These are phyloP conservation scores for Trigoniulus corallinus DNA, from an alignment of 1,140 invertebrate genomes.

Conservation along the genomic window DNA sequence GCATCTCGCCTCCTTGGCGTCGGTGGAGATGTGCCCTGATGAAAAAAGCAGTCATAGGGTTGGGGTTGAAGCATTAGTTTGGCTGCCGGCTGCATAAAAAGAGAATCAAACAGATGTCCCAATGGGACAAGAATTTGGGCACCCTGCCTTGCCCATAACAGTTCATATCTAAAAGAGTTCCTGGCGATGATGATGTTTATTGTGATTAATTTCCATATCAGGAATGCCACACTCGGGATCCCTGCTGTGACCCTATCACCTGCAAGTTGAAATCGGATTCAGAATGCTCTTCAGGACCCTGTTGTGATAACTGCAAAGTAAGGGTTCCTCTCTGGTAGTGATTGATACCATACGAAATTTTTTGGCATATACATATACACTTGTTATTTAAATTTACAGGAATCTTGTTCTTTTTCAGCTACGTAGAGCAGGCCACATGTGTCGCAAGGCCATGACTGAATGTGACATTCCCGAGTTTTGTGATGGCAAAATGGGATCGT, in stretches of 20 bases:
- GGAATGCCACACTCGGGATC: slow-evolving; percentile 66
- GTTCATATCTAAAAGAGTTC: no score
- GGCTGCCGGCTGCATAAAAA: no score
- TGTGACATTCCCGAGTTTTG: slow-evolving; percentile 90
- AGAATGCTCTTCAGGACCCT: slow-evolving; percentile 77
- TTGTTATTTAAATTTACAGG: neutral
- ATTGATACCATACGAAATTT: neutral
- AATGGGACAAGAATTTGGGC: no score
- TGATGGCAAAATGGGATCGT: slow-evolving; percentile 64
- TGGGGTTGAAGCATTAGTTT: no score
- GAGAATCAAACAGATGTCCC: no score
- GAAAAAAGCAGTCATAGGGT: no score
- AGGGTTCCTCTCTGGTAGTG: slow-evolving; percentile 16
- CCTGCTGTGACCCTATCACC: slow-evolving; percentile 88
- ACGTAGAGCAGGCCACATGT: slow-evolving; percentile 51
- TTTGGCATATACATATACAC: neutral
- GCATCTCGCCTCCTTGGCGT: no score
- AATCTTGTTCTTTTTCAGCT: slow-evolving; percentile 36
- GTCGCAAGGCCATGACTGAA: slow-evolving; percentile 67
- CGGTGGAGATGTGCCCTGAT: no score
- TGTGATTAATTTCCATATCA: no score
- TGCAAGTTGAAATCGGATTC: slow-evolving; percentile 80
- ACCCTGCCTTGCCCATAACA: no score
- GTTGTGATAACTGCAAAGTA: slow-evolving; percentile 81
- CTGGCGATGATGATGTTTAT: no score